Conservation (phyloP, 1,140 invertebrate genomes). For the Glomeris maerens region DNA sequence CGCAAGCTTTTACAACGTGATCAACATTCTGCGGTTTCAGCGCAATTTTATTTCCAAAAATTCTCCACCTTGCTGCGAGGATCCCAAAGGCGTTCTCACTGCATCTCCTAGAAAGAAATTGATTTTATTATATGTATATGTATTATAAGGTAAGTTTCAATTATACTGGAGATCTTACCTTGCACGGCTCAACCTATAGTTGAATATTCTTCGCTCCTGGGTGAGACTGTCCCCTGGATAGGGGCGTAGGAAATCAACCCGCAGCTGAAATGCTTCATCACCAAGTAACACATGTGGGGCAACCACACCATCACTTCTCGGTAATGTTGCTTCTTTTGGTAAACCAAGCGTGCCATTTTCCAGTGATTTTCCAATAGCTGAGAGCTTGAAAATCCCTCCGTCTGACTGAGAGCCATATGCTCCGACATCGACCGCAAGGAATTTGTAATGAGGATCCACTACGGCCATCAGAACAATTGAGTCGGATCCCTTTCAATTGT, state of each 20-base stretch:
- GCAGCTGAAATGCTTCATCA: background rate
- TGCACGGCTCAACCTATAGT: conserved; percentile 1
- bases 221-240: background rate
- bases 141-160: too few relatives aligned
- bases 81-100: too few relatives aligned
- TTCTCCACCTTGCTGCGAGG: conserved; percentile 14
- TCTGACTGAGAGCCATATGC: background rate
- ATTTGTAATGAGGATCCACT: conserved; percentile 16
- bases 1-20: conserved; percentile 6
- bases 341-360: background rate
- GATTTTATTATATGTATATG: background rate
- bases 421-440: conserved; percentile 13
- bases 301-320: background rate
- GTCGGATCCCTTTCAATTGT: too few relatives aligned
- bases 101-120: conserved; percentile 23
- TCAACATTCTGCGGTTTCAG: background rate
- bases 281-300: background rate
- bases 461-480: conserved; percentile 16
- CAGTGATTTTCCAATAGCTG: background rate
- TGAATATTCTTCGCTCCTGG: background rate
- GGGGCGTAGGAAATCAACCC: background rate
- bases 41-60: conserved; percentile 12
- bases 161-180: too few relatives aligned
- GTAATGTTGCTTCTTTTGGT: background rate
- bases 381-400: background rate